Percentiles rank a stretch among this genome's conserved stretches.
Evolutionary conservation across 2,888 invertebrate genomes (phyloP).

Genomic region (Physocephala rufipes): DNA sequence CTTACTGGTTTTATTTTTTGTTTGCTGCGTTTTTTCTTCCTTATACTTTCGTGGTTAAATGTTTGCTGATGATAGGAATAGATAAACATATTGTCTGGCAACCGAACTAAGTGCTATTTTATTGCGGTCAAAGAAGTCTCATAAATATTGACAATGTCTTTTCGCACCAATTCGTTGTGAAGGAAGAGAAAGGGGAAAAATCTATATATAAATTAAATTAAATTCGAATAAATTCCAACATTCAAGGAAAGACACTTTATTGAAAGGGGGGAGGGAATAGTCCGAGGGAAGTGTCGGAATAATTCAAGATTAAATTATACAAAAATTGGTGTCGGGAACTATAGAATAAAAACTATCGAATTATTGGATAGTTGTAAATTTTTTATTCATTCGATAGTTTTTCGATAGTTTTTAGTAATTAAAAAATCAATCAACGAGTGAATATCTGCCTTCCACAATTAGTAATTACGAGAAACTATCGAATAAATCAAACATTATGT

Average conservation of each 20-base stretch:
- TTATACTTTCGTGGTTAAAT: constrained; percentile 34
- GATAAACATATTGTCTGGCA: constrained; percentile 39
- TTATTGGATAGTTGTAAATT: too few species aligned
- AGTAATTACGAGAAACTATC: too few species aligned
- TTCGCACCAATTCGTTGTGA: not conserved
- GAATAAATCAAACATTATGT: too few species aligned
- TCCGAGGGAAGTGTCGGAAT: too few species aligned
- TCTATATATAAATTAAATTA: not conserved
- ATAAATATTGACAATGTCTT: constrained; percentile 35
- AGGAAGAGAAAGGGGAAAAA: not conserved
- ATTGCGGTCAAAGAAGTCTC: constrained; percentile 40
- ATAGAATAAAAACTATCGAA: too few species aligned
- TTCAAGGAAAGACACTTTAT: not conserved
- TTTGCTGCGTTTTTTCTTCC: constrained; percentile 14
- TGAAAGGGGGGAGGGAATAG: not conserved
- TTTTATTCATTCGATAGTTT: too few species aligned
- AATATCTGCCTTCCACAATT: too few species aligned
- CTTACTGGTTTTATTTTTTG: not conserved
- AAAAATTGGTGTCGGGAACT: too few species aligned
- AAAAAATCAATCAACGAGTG: too few species aligned
- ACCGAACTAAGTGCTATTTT: constrained; percentile 44
- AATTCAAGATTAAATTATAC: too few species aligned
- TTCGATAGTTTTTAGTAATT: too few species aligned
- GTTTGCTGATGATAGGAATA: constrained; percentile 42
- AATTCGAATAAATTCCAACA: not conserved